Evolutionary conservation across 2,113 vertebrate species (phyloP), one percentile per base, ranked within the genome.

Genomic region (Scophthalmus maximus): DNA sequence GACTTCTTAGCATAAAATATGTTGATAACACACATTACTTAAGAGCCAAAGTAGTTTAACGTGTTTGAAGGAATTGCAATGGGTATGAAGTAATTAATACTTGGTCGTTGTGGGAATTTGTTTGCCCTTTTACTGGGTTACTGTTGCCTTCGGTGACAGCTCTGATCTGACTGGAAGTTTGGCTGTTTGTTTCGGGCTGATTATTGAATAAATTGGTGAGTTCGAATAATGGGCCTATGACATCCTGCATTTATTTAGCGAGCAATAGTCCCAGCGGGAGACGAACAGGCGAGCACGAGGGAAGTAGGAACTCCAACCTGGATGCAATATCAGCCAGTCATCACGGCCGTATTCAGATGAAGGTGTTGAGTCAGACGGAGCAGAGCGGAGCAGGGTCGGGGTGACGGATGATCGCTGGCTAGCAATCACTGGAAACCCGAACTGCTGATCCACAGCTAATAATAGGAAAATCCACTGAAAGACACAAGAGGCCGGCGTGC

Each of bases 361-460:
- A 85, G 66, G 86, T 73, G 63, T 85, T 72, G 70, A 85, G 80
- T 80, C 84, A 85, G 68, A 68, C 29, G 9, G 55, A 50, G 60
- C n/a, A 15, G 65, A 85, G 73, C 10, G 22, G 68, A 69, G 70
- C 52, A 38, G 74, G 76, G 57, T 69, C 75, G 59, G 51, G 44
- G 51, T 87, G 76, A 86, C 65, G 63, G 74, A 88, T 84, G 85
- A 68, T 86, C 81, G 63, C 50, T 71, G 77, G 81, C 76, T 68
- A 38, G 38, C 70, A 66, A 69, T 79, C 76, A 71, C 73, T 80
- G 36, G 52, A 73, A 84, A 82, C 78, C 78, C 77, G 71, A 69
- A 78, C 36, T 79, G 78, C 87, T 84, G 81, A 87, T 74, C 67
- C 68, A 44, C 76, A 57, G 71, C 78, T 82, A 90, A 84, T 68